Base-by-base conservation (phyloP, 2,113 vertebrate genomes). In the Oxygymnocypris stewartii region DNA sequence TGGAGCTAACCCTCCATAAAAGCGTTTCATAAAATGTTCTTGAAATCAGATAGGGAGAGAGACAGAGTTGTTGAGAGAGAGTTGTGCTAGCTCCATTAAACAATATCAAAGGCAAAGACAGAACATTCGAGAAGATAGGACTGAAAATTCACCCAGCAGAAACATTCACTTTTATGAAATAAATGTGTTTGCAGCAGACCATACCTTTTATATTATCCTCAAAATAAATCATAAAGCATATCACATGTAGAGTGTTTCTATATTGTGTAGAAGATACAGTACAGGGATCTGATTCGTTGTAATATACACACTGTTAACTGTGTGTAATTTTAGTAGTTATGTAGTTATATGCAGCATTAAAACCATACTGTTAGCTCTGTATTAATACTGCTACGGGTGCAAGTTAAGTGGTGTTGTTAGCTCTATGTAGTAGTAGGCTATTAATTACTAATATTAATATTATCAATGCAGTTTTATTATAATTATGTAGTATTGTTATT, bases 1-100 rank as follows among this genome's bases (percentile, higher is more conserved):
- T 20, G 67, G 23, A 74, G 23, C 31, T 74, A 84, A 59, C 49
- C 35, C 82, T 35, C 47, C 35, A 4, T 74, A 25, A 84, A 74
- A 84, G 67, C 49, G 1, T 84, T 54, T 74, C 49, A 74, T 57
- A 74, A 84, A 84, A 42, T 84, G 82, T 73, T 83, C 42, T 83
- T 2, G 7, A 71, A 69, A 83, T 49, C 28, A 69, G n/a, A 49
- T 6, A 31, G 61, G 42, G 78, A 7, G 78, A 25, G 79, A 44
- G 57, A 28, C n/a, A n/a, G 10, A 3, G 28, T 37, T 49, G 37
- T 4, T 6, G 23, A 76, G 47, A 76, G 44, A 25, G 42, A 76
- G 74, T 1, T 35, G 31, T 1, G 67, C 28, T 25, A 75, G 42
- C 12, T 75, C 42, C 23, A 75, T 75, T 75, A 75, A 75, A 44